Evolutionary conservation across 2,113 vertebrate species (phyloP).

Genomic region (Pholis gunnellus): DNA sequence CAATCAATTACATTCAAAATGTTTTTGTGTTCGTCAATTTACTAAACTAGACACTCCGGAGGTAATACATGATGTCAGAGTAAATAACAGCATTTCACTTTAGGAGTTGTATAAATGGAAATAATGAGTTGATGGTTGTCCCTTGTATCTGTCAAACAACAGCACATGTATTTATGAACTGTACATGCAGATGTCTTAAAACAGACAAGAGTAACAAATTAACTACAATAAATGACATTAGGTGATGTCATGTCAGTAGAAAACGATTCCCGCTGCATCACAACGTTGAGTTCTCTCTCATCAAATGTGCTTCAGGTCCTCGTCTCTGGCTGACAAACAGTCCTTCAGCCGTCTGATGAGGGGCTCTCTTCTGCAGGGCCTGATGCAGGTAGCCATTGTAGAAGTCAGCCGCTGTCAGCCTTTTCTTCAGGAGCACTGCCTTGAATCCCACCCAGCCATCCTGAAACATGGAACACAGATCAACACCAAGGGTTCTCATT

Average conservation of each 20-base stretch:
- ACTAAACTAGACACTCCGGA: too few species aligned
- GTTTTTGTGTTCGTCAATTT: background rate
- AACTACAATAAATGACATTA: background rate
- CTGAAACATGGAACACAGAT: slow-evolving; percentile 75
- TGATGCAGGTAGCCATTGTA: slow-evolving; percentile 95
- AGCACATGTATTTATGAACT: slow-evolving; percentile 6
- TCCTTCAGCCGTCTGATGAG: slow-evolving; percentile 54
- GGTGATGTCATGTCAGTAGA: background rate
- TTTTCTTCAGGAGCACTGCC: slow-evolving; percentile 87
- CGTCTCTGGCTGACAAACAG: slow-evolving; percentile 86
- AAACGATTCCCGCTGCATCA: background rate
- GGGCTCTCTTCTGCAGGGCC: slow-evolving; percentile 55
- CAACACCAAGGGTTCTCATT: background rate
- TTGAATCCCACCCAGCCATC: slow-evolving; percentile 92
- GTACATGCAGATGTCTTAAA: slow-evolving; percentile 40
- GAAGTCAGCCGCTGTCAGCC: slow-evolving; percentile 91
- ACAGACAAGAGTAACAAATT: slow-evolving; percentile 13
- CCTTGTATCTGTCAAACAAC: background rate
- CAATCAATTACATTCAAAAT: background rate
- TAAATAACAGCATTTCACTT: background rate
- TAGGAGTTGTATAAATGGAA: background rate
- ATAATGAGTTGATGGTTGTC: background rate
- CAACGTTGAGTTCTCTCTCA: background rate
- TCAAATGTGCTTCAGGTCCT: background rate
- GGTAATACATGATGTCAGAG: too few species aligned